Evolutionary conservation across 2,797 vertebrate genomes (phyloP), one percentile per base, ranked within the genome.

Genomic region (Bovichtus variegatus): DNA sequence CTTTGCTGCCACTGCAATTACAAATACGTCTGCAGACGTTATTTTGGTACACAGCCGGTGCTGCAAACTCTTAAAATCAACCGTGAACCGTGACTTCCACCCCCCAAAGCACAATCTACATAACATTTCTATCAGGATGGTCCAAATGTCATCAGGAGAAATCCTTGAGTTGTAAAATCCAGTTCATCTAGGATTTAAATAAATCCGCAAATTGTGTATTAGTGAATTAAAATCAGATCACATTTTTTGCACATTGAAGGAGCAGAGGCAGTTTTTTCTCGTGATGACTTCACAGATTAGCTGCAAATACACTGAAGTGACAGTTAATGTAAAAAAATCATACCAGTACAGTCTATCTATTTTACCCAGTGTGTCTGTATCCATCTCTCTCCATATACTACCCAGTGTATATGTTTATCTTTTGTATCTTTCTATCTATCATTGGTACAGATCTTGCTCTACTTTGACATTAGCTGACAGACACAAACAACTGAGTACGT

Each of bases 91-190:
- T 67, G 50, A 63, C 63, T 49, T 55, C 8, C 9, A 40, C n/a
- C n/a, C 4, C 36, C 23, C 36, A 36, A 67, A 75, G 21, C 34
- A 60, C 11, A 59, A 44, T 5, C 34, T 38, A 31, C 1, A 59
- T 38, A 13, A 29, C 29, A 23, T 47, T 34, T 47, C 19, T 62
- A 34, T 21, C 6, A 46, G 13, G 19, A 34, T 13, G 4, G 46
- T 16, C 36, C 12, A 66, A 66, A 58, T 38, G 63, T 58, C 51
- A 62, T 34, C 62, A 38, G 10, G 36, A 62, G 61, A 62, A 71
- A 71, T 55, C 19, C 29, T 34, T n/a, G 5, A 36, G 27, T 3
- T 23, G 13, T 12, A 0, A 21, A 29, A 18, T 29, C 2, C 6
- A 46, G 29, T 36, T 50, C 5, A 23, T 34, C 34, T 3, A 49